A percentile compares a stretch with the other conserved stretches of the same genome.
Conservation (phyloP, 2,888 invertebrate genomes). For the Drosophila quinaria region DNA sequence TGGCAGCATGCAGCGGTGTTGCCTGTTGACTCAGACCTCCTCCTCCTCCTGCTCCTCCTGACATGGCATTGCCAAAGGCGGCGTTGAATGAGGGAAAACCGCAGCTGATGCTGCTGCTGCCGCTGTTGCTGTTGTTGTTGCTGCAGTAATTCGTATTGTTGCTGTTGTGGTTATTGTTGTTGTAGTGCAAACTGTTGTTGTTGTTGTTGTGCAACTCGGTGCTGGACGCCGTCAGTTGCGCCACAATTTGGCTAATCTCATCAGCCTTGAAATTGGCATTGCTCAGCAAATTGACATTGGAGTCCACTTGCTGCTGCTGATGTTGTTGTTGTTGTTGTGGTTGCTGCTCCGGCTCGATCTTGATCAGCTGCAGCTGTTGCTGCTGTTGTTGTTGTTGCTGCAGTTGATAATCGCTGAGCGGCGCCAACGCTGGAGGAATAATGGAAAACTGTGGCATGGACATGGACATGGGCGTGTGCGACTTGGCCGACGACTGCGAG, state of each 20-base stretch:
- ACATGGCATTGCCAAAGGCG: conserved; percentile 59
- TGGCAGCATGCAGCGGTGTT: conserved; percentile 43
- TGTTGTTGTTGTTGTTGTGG: conserved; percentile 19
- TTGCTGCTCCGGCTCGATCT: conserved; percentile 27
- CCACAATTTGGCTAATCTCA: conserved; percentile 79
- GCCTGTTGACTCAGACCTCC: conserved; percentile 41
- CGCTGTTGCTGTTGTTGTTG: conserved; percentile 58
- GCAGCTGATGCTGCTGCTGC: conserved; percentile 71
- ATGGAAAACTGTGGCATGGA: conserved; percentile 57
- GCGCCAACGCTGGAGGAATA: conserved; percentile 76
- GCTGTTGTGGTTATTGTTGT: conserved; percentile 41
- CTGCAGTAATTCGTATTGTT: conserved; percentile 62
- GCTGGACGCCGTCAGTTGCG: conserved; percentile 69
- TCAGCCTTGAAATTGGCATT: conserved; percentile 72
- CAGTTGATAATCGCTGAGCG: conserved; percentile 64
- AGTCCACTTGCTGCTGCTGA: conserved; percentile 44
- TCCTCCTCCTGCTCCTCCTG: background rate
- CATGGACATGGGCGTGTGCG: conserved; percentile 47
- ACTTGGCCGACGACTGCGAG: conserved; percentile 80
- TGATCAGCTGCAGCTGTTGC: conserved; percentile 30
- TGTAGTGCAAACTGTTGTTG: conserved; percentile 53
- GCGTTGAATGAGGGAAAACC: conserved; percentile 74
- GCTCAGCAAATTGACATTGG: conserved; percentile 41
- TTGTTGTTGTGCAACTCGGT: conserved; percentile 56
- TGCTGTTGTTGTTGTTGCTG: conserved; percentile 22